Percentiles rank a stretch among this genome's conserved stretches.
Evolutionary conservation across 2,797 vertebrate genomes (phyloP).

Genomic region (Corythornis leucogaster): DNA sequence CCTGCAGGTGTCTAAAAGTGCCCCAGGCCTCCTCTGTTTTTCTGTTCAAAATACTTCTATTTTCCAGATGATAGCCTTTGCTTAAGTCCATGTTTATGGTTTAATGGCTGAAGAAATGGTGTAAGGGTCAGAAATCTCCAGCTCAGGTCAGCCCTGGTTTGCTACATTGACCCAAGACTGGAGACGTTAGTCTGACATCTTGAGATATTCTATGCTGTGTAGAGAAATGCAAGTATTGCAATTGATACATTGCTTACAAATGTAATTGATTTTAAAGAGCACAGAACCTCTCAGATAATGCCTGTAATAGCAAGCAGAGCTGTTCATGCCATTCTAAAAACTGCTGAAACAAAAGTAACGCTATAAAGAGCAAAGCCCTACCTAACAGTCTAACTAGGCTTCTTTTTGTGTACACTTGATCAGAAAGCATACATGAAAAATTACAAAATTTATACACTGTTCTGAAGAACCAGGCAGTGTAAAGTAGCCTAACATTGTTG

Average conservation of each 20-base stretch:
- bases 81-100: background rate
- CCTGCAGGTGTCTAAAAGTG: background rate
- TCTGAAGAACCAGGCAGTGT: background rate
- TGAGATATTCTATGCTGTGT: background rate
- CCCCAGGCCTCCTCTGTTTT: background rate
- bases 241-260: background rate
- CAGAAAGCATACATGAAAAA: background rate
- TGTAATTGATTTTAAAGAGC: slow-evolving; percentile 21
- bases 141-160: background rate
- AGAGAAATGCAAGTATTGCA: background rate
- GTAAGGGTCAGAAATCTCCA: background rate
- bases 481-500: background rate
- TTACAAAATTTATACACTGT: background rate
- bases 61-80: background rate
- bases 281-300: background rate
- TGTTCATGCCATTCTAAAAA: background rate
- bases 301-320: background rate
- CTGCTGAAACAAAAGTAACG: background rate
- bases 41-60: background rate
- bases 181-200: background rate
- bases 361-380: background rate
- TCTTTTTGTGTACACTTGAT: background rate
- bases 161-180: background rate
- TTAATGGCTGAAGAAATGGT: background rate
- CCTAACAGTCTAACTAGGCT: background rate